phyloP scores from a whole-genome alignment of 2,113 vertebrate species.

The Zapus hudsonius region DNA sequence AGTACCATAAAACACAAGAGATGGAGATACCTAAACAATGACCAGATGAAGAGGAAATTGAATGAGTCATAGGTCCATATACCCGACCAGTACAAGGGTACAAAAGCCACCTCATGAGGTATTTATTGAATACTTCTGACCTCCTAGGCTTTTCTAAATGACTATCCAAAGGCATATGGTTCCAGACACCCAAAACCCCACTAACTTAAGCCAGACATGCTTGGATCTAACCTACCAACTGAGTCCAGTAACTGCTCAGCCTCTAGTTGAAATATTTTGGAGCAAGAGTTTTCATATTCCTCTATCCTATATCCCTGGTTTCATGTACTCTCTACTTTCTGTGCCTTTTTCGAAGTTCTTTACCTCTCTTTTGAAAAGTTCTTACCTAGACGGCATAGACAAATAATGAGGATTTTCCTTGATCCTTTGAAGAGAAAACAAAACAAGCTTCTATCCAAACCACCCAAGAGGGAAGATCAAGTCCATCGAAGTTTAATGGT shows the following conservation, averaged over 20 bases:
- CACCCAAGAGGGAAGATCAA: background rate
- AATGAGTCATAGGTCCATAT: background rate
- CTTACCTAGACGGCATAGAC: conserved; percentile 34
- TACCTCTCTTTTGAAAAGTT: background rate
- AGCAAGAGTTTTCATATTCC: conserved; percentile 3
- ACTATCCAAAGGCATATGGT: background rate
- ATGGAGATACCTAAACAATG: background rate
- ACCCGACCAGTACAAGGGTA: background rate
- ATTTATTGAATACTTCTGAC: background rate
- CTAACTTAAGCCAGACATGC: background rate
- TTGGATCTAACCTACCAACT: background rate
- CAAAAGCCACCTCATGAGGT: background rate
- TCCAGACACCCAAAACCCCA: background rate
- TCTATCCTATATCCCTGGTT: background rate
- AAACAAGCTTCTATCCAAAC: background rate
- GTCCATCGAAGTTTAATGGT: conserved; percentile 32
- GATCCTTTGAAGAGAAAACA: conserved; percentile 23
- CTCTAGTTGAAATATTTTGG: background rate
- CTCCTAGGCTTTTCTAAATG: conserved; percentile 16
- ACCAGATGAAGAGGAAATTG: background rate
- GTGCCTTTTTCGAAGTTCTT: conserved; percentile 22
- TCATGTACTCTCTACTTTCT: conserved; percentile 41
- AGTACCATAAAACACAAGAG: background rate
- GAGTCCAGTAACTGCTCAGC: background rate
- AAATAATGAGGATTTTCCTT: conserved; percentile 34